Conservation (phyloP, 1,140 invertebrate genomes). For the Procambarus clarkii region DNA sequence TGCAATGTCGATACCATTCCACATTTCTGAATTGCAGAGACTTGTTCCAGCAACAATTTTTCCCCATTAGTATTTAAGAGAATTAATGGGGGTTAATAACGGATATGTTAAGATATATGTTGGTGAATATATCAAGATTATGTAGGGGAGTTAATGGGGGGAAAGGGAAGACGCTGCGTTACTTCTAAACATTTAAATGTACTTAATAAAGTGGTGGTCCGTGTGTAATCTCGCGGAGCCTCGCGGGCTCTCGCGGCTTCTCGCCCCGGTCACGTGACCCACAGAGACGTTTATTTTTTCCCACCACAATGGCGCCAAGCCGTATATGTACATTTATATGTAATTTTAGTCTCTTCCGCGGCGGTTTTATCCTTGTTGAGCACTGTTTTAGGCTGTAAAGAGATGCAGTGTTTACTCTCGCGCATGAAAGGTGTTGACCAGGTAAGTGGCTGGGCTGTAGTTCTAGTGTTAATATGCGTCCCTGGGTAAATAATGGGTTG, state of each 20-base stretch:
- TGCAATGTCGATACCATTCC: constrained; percentile 41
- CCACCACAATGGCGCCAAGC: constrained; percentile 81
- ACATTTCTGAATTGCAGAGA: constrained; percentile 36
- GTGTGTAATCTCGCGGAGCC: constrained; percentile 61
- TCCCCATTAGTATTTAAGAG: background rate
- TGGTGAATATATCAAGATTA: background rate
- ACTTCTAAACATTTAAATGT: constrained; percentile 14
- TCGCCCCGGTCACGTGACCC: constrained; percentile 78
- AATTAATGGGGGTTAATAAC: no score
- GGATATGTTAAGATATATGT: background rate
- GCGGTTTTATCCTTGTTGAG: constrained; percentile 74
- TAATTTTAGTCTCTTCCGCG: constrained; percentile 77
- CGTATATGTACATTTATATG: constrained; percentile 73
- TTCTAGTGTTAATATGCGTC: constrained; percentile 46
- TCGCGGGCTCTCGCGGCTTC: constrained; percentile 74
- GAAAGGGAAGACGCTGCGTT: background rate
- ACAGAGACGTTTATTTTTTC: constrained; percentile 79
- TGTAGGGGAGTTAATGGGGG: background rate
- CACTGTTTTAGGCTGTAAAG: constrained; percentile 67
- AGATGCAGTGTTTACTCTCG: constrained; percentile 66
- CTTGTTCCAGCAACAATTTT: constrained; percentile 24
- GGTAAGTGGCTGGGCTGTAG: constrained; percentile 70
- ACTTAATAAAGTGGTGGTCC: constrained; percentile 9
- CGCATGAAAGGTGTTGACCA: constrained; percentile 52
- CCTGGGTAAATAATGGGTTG: constrained; percentile 67